These are phyloP conservation scores for Eucidaris tribuloides DNA, from an alignment of 35 echinoderm and acorn worm genomes.

Conservation along the genomic window DNA sequence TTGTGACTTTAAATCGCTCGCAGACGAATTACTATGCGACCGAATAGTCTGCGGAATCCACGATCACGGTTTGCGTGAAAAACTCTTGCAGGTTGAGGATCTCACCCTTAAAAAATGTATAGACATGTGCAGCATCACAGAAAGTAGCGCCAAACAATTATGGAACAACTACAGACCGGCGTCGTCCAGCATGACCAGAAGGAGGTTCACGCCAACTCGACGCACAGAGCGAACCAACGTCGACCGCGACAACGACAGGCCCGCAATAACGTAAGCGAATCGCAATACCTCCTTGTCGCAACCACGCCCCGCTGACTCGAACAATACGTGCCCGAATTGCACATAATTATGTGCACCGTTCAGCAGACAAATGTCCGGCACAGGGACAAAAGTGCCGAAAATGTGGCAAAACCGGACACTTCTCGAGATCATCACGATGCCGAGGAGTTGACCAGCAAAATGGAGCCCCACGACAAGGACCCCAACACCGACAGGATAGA, in stretches of 20 bases:
- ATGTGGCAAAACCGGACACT: conserved; percentile 43
- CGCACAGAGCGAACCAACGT: not conserved
- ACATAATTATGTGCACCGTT: conserved; percentile 15
- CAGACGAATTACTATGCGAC: not conserved
- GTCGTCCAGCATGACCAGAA: not conserved
- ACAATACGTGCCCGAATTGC: conserved; percentile 14
- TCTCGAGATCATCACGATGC: not conserved
- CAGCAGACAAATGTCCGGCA: conserved; percentile 2
- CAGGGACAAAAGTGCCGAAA: conserved; percentile 23
- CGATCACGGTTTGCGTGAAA: not conserved
- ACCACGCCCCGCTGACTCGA: no score
- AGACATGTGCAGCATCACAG: conserved; percentile 7
- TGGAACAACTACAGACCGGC: not conserved
- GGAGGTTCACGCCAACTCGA: not conserved
- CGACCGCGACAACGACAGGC: not conserved
- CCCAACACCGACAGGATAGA: no score
- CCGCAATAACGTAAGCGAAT: not conserved
- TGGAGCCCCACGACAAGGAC: no score
- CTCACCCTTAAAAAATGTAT: conserved; percentile 18
- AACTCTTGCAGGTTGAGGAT: not conserved
- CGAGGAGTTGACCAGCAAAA: no score
- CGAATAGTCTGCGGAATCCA: not conserved
- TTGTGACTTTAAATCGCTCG: conserved; percentile 23
- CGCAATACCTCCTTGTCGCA: no score
- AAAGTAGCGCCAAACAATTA: not conserved